Conservation (phyloP, 2,797 vertebrate species). For the Tangara arthus region DNA sequence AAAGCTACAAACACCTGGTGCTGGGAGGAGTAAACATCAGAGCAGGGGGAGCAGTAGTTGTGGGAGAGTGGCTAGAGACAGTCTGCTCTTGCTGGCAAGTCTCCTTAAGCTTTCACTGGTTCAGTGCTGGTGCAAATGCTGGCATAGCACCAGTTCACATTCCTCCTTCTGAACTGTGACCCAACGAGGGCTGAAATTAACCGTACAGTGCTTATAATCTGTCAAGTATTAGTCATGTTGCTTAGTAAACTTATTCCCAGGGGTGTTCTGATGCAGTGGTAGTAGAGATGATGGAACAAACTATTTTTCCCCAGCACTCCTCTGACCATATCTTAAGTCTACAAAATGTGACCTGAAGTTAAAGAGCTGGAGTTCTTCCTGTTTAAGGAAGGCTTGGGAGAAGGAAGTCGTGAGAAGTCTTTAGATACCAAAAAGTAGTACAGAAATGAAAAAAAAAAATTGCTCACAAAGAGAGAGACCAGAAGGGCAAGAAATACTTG, state of each 20-base stretch:
- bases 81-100: neutral
- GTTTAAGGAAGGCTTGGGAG: neutral
- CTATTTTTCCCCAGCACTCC: neutral
- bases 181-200: neutral
- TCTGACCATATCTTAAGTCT: neutral
- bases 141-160: neutral
- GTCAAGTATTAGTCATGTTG: neutral
- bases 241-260: neutral
- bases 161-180: slow-evolving; percentile 22
- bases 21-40: neutral
- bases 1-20: neutral
- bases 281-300: neutral
- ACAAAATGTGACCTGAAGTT: neutral
- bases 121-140: neutral
- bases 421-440: neutral
- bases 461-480: neutral
- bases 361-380: neutral
- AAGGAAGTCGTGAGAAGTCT: neutral
- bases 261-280: neutral
- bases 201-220: neutral
- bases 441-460: neutral
- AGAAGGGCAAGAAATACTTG: neutral
- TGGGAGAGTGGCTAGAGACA: neutral
- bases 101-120: neutral
- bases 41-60: neutral